A percentile compares a stretch with the other conserved stretches of the same genome.
These are phyloP conservation scores for Petrocephalus microphthalmus DNA, from an alignment of 2,113 vertebrate species.

Conservation along the genomic window DNA sequence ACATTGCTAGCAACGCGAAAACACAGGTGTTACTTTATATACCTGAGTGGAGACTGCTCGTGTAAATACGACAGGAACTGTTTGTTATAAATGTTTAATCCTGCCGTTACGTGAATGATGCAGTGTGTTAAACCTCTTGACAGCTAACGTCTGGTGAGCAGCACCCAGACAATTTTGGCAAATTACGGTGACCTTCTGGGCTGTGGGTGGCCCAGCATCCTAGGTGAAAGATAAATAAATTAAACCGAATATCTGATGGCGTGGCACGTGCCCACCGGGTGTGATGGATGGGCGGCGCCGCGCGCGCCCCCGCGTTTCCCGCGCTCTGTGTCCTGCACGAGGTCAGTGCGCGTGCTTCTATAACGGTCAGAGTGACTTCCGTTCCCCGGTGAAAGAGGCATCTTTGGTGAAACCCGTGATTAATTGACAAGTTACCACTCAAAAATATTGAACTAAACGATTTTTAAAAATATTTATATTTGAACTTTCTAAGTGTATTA, in stretches of 20 bases:
- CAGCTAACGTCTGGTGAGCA: conserved; percentile 25
- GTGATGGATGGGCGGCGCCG: conserved; percentile 46
- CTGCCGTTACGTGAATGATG: conserved; percentile 28
- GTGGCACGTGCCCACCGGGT: conserved; percentile 36
- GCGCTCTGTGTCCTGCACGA: conserved; percentile 10
- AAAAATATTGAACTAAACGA: neutral
- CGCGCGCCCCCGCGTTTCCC: conserved; percentile 10
- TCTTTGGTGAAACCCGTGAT: neutral
- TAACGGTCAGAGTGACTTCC: conserved; percentile 32
- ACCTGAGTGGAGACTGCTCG: conserved; percentile 3
- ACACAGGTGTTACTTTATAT: conserved; percentile 11
- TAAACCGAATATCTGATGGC: conserved; percentile 30
- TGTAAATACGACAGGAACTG: conserved; percentile 20
- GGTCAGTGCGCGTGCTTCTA: conserved; percentile 28
- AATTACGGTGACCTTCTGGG: conserved; percentile 48
- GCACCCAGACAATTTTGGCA: conserved; percentile 36
- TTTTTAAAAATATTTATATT: neutral
- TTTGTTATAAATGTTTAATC: conserved; percentile 39
- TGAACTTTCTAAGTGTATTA: neutral
- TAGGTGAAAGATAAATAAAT: conserved; percentile 45
- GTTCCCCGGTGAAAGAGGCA: neutral
- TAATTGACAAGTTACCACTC: neutral
- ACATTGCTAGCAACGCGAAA: neutral
- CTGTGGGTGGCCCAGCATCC: conserved; percentile 30
- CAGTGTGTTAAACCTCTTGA: conserved; percentile 29